Evolutionary conservation across 2,797 vertebrate species (phyloP).

Genomic region (Molossus molossus): DNA sequence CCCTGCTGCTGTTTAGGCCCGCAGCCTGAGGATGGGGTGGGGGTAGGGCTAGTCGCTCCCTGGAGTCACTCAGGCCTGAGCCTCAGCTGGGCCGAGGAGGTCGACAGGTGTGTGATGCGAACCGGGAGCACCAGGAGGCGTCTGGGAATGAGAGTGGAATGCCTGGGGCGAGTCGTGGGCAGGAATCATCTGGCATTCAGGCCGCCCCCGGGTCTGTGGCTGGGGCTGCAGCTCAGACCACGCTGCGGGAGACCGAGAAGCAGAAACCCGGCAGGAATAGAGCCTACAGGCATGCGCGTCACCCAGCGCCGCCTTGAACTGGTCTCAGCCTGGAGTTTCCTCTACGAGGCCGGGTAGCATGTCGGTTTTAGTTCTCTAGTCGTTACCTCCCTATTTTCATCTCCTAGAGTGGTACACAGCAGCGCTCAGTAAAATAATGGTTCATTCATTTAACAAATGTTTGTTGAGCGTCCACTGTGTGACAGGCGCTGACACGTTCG

Average conservation of each 20-base stretch:
- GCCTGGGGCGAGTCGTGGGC: not conserved
- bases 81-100: not conserved
- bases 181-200: not conserved
- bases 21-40: not conserved
- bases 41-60: not conserved
- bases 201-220: not conserved
- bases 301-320: not conserved
- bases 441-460: not conserved
- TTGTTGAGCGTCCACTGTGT: not conserved
- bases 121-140: not conserved
- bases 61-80: not conserved
- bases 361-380: not conserved
- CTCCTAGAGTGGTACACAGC: not conserved
- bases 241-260: not conserved
- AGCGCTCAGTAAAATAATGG: not conserved
- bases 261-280: rapidly evolving
- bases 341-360: rapidly evolving
- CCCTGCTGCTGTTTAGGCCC: not conserved
- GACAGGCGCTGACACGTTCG: not conserved
- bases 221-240: not conserved
- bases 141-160: not conserved
- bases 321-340: not conserved
- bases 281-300: not conserved
- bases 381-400: not conserved
- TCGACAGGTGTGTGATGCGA: constrained; percentile 4